These are phyloP conservation scores for Tetramorium bicarinatum DNA, from an alignment of 2,888 invertebrate genomes.

Conservation along the genomic window DNA sequence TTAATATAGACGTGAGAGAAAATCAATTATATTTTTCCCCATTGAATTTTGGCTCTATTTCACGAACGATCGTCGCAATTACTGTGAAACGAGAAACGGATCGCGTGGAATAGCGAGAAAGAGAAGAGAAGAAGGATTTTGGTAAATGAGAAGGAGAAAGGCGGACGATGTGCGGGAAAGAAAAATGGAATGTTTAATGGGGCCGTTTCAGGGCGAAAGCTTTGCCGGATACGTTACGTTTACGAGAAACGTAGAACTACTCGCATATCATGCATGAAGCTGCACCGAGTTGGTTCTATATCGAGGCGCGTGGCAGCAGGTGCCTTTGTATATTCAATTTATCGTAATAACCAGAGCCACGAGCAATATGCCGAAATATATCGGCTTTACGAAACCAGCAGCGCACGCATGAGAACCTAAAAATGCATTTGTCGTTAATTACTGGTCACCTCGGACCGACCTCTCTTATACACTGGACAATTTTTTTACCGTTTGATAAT, in stretches of 20 bases:
- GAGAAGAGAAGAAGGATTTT: neutral
- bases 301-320: constrained; percentile 72
- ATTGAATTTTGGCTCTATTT: neutral
- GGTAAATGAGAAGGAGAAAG: constrained; percentile 11
- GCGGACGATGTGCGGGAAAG: constrained; percentile 8
- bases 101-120: constrained; percentile 1
- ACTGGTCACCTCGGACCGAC: neutral
- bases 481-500: constrained; percentile 11
- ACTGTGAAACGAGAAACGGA: neutral
- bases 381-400: constrained; percentile 48
- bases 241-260: constrained; percentile 53
- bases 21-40: neutral
- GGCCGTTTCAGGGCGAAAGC: constrained; percentile 45
- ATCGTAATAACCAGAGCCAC: constrained; percentile 75
- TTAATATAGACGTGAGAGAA: neutral
- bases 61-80: neutral
- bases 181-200: constrained; percentile 69
- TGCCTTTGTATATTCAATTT: constrained; percentile 82
- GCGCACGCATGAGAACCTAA: neutral
- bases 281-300: constrained; percentile 46
- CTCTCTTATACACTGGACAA: neutral
- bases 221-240: constrained; percentile 50
- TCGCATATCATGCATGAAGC: constrained; percentile 75
- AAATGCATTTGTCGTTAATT: constrained; percentile 51
- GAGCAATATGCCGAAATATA: constrained; percentile 69